Evolutionary conservation across 30 jellyfish, hydroid and myxozoan species (phyloP).

Genomic region (Cassiopea andromeda): DNA sequence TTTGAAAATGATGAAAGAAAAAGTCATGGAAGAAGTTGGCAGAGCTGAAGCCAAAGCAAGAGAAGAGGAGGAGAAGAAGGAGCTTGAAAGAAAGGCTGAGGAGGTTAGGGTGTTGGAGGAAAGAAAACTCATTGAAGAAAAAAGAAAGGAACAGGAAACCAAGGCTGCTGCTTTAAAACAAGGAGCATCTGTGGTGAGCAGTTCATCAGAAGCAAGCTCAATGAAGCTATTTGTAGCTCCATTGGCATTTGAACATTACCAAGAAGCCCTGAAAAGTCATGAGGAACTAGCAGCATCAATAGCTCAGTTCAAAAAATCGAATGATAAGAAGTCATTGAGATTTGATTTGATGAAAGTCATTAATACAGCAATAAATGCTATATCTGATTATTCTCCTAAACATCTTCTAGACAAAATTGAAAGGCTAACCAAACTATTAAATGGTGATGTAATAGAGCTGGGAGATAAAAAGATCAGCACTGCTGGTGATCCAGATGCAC

Average conservation of each 20-base stretch:
- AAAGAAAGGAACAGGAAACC: background rate
- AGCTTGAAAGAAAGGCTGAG: slow-evolving; percentile 44
- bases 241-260: slow-evolving; percentile 58
- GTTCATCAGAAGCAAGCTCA: slow-evolving; percentile 2
- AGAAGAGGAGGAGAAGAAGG: slow-evolving; percentile 55
- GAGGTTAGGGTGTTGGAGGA: slow-evolving; percentile 25
- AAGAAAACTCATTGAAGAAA: slow-evolving; percentile 13
- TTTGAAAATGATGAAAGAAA: slow-evolving; percentile 12
- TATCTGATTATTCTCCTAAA: slow-evolving; percentile 84
- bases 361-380: slow-evolving; percentile 87
- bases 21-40: slow-evolving; percentile 23
- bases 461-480: slow-evolving; percentile 69
- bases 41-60: slow-evolving; percentile 46
- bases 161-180: slow-evolving; percentile 9
- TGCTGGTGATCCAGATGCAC: slow-evolving; percentile 57
- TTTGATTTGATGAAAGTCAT: slow-evolving; percentile 71
- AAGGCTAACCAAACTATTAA: slow-evolving; percentile 56
- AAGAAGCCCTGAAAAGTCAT: slow-evolving; percentile 36
- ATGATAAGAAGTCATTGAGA: slow-evolving; percentile 54
- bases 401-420: slow-evolving; percentile 81
- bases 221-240: slow-evolving; percentile 36
- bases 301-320: slow-evolving; percentile 12
- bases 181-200: background rate
- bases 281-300: slow-evolving; percentile 17
- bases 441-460: slow-evolving; percentile 52